phyloP scores from a whole-genome alignment of 2,113 vertebrate species.

The Lepus timidus region DNA sequence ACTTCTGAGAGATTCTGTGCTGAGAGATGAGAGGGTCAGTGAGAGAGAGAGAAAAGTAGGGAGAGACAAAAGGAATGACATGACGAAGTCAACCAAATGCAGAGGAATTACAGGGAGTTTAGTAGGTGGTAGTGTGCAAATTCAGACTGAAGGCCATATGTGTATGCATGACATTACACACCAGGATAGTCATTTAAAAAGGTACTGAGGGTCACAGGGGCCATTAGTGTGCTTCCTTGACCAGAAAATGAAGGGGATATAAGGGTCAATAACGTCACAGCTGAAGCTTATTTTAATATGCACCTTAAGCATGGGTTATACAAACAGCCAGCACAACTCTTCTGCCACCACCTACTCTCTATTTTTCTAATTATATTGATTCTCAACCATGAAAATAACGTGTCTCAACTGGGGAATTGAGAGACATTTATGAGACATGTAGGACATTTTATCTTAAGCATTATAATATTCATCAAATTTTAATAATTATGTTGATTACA shows the following conservation, averaged over 20 bases:
- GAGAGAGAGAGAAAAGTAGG: not conserved
- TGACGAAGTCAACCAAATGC: not conserved
- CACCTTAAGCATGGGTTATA: not conserved
- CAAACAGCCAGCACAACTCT: not conserved
- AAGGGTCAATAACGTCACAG: not conserved
- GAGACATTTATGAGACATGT: not conserved
- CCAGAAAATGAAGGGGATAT: constrained; percentile 19
- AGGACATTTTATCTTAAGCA: constrained; percentile 37
- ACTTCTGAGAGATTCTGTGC: not conserved
- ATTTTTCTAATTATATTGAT: not conserved
- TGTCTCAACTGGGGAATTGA: not conserved
- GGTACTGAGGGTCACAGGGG: not conserved
- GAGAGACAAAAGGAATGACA: not conserved
- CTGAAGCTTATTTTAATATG: not conserved
- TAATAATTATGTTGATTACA: not conserved
- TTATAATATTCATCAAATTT: constrained; percentile 3
- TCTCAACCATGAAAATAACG: constrained; percentile 2
- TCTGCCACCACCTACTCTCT: not conserved
- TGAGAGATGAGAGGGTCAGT: not conserved
- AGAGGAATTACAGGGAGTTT: not conserved
- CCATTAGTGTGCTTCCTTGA: not conserved
- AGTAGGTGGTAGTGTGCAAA: not conserved
- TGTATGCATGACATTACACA: not conserved
- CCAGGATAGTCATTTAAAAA: not conserved
- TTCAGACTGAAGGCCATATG: not conserved